Conservation (phyloP, 2,888 invertebrate genomes). For the Chironomus tentans region DNA sequence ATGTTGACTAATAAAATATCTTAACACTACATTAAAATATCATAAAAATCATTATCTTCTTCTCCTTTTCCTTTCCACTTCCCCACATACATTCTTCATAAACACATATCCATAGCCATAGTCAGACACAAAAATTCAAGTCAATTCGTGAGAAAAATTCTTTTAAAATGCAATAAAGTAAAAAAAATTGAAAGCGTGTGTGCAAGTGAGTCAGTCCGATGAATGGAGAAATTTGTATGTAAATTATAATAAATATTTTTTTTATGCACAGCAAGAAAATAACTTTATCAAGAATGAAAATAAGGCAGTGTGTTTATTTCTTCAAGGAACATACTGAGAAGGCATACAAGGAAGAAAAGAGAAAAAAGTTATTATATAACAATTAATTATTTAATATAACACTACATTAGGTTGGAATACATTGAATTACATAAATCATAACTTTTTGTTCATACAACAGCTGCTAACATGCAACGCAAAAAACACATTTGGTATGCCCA, state of each 20-base stretch:
- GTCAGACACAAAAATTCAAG: neutral
- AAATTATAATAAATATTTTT: no score
- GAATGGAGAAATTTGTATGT: no score
- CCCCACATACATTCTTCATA: neutral
- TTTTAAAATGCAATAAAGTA: no score
- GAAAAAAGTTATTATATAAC: constrained; percentile 19
- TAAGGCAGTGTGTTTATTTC: neutral
- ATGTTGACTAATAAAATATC: neutral
- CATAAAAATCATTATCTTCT: neutral
- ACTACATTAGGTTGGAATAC: constrained; percentile 25
- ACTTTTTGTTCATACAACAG: constrained; percentile 24
- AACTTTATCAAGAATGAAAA: no score
- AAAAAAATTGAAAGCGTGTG: no score
- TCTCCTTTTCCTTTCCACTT: neutral
- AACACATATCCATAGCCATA: neutral
- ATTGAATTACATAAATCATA: constrained; percentile 27
- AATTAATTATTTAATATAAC: constrained; percentile 26
- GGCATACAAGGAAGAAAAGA: neutral
- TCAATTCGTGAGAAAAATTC: neutral
- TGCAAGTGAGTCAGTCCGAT: no score
- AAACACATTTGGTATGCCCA: constrained; percentile 14
- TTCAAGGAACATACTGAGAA: neutral
- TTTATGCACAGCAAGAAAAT: no score
- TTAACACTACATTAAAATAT: neutral
- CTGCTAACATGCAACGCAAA: constrained; percentile 27